Evolutionary conservation across 2,797 vertebrate species (phyloP).

Genomic region (Chiroxiphia lanceolata): DNA sequence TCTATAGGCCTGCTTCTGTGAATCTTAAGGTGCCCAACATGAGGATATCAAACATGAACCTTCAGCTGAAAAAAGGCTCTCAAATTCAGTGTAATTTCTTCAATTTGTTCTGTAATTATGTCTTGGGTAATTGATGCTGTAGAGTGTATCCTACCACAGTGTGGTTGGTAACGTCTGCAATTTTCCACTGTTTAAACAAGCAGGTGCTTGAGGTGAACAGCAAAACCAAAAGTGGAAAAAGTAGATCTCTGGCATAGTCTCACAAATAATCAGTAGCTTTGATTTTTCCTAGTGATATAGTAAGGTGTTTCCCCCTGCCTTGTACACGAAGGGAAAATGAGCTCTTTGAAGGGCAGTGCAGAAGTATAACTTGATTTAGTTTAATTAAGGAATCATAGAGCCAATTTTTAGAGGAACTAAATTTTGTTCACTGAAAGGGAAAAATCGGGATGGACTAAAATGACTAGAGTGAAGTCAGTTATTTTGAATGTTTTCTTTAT

Average conservation of each 20-base stretch:
- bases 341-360: background rate
- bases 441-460: background rate
- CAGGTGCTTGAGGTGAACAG: background rate
- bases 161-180: background rate
- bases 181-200: background rate
- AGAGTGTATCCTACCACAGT: background rate
- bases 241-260: background rate
- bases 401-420: background rate
- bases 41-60: background rate
- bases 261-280: background rate
- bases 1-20: background rate
- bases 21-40: background rate
- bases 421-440: background rate
- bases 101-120: background rate
- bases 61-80: background rate
- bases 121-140: background rate
- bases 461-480: background rate
- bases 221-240: background rate
- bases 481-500: background rate
- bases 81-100: background rate
- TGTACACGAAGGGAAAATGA: accelerated
- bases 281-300: background rate
- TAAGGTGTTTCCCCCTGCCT: background rate
- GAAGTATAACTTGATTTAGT: background rate
- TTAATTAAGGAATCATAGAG: background rate